Evolutionary conservation across 2,888 invertebrate species (phyloP).

Genomic region (Isotomurus palustris): DNA sequence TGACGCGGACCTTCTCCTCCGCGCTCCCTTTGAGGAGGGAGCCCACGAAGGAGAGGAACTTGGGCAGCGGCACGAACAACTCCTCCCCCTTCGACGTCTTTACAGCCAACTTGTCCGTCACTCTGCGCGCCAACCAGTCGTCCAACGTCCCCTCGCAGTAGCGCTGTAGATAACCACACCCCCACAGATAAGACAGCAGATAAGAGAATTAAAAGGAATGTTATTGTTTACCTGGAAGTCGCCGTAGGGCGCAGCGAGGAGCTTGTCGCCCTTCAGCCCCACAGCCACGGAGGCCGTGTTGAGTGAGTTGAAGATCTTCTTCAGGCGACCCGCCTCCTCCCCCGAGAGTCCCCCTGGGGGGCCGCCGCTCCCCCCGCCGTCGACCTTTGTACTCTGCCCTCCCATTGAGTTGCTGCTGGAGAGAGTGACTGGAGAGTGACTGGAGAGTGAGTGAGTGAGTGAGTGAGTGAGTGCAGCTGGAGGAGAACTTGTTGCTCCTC

Average conservation of each 20-base stretch:
- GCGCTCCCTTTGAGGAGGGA: constrained; percentile 35
- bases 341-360: constrained; percentile 30
- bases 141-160: constrained; percentile 41
- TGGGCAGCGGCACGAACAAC: constrained; percentile 25
- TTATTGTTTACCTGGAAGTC: constrained; percentile 30
- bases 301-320: constrained; percentile 30
- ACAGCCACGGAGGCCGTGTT: constrained; percentile 1
- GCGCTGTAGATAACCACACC: constrained; percentile 21
- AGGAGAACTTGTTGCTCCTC: neutral
- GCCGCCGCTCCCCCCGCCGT: neutral
- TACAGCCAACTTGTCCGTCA: constrained; percentile 30
- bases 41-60: constrained; percentile 37
- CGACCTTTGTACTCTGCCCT: constrained; percentile 37
- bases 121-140: constrained; percentile 40
- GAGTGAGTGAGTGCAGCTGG: neutral
- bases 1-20: constrained; percentile 38
- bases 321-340: constrained; percentile 30
- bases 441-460: neutral
- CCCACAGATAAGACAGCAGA: neutral
- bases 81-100: constrained; percentile 35
- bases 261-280: constrained; percentile 29
- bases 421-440: too few species aligned
- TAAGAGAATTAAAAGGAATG: neutral
- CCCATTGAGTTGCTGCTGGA: too few species aligned
- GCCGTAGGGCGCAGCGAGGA: constrained; percentile 20